Percentiles rank a stretch among this genome's conserved stretches.
Evolutionary conservation across 1,140 invertebrate genomes (phyloP).

Genomic region (Phenacoccus solenopsis): DNA sequence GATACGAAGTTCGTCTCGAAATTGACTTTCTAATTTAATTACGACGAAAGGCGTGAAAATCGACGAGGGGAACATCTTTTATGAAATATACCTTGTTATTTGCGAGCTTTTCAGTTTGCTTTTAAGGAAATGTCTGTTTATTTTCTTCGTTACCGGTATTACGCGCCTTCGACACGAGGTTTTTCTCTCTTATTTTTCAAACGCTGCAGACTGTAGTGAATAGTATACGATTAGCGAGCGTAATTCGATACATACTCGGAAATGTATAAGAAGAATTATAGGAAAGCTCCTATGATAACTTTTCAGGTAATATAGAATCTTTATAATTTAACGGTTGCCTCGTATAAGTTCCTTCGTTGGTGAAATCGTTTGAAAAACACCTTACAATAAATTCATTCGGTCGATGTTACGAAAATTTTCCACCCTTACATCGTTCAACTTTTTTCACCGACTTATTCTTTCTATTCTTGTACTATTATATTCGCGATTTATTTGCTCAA

Average conservation of each 20-base stretch:
- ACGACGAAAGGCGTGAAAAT: not conserved
- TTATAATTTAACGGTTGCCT: not conserved
- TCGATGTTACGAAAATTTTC: too few species aligned
- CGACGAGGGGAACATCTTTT: not conserved
- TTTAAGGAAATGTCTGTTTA: not conserved
- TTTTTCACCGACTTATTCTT: not conserved
- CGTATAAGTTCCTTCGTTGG: not conserved
- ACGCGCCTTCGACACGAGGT: not conserved
- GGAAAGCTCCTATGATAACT: not conserved
- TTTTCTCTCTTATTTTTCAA: not conserved
- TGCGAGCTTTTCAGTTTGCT: not conserved
- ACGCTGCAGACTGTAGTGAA: not conserved
- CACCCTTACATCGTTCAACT: not conserved
- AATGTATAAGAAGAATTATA: not conserved
- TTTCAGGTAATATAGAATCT: too few species aligned
- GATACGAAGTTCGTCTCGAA: not conserved
- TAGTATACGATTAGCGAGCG: not conserved
- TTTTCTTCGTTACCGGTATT: not conserved
- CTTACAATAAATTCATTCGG: not conserved
- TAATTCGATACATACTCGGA: not conserved
- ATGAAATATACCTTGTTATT: constrained; percentile 3
- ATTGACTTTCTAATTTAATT: constrained; percentile 3
- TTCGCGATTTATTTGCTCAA: not conserved
- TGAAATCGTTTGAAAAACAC: not conserved
- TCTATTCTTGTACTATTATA: too few species aligned